Evolutionary conservation across 2,888 invertebrate genomes (phyloP).

Genomic region (Mythimna pallens): DNA sequence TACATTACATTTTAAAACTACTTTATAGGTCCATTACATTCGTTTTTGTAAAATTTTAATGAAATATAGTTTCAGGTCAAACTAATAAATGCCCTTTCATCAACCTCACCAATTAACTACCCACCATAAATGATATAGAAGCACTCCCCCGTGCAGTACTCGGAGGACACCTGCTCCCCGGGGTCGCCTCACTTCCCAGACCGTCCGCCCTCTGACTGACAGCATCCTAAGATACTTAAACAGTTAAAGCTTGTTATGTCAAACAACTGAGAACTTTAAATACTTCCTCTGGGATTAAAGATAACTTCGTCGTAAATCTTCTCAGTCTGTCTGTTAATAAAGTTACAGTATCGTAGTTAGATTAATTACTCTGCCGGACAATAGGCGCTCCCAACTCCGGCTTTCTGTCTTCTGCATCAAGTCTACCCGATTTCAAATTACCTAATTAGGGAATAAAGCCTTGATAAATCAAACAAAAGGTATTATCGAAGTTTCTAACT

Average conservation of each 20-base stretch:
- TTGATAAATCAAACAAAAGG: not conserved
- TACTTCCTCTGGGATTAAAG: slow-evolving; percentile 48
- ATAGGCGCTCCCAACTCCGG: not conserved
- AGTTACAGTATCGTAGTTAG: slow-evolving; percentile 30
- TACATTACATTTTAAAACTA: not conserved
- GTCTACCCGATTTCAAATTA: not conserved
- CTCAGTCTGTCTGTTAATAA: slow-evolving; percentile 29
- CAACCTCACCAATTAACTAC: not conserved
- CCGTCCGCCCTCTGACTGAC: slow-evolving; percentile 20
- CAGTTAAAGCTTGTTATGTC: slow-evolving; percentile 56
- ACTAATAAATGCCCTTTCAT: too few species aligned
- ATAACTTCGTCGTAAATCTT: slow-evolving; percentile 44
- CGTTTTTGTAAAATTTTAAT: not conserved
- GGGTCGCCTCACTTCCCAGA: not conserved
- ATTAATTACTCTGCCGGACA: slow-evolving; percentile 36
- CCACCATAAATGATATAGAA: slow-evolving; percentile 11
- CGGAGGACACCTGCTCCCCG: slow-evolving; percentile 20
- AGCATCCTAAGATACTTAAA: slow-evolving; percentile 47
- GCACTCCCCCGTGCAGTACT: too few species aligned
- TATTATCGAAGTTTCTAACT: not conserved
- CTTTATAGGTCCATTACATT: not conserved
- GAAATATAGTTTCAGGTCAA: not conserved
- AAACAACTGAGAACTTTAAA: slow-evolving; percentile 50
- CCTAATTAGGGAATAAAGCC: not conserved
- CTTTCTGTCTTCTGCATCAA: not conserved